phyloP scores from a whole-genome alignment of 1,140 invertebrate genomes.

The Habropoda laboriosa region DNA sequence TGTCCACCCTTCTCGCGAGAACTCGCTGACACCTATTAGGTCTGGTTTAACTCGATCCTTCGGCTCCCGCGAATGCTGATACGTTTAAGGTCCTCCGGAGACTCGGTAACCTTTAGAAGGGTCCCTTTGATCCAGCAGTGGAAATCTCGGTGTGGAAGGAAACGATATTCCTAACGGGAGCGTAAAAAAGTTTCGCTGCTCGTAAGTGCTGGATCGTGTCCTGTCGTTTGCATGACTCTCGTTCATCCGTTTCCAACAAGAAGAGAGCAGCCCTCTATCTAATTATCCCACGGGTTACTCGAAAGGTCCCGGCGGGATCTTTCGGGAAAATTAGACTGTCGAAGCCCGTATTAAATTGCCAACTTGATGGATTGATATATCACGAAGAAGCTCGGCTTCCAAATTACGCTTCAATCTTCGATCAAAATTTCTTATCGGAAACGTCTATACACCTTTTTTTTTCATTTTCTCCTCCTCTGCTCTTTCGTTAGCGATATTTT shows the following conservation, averaged over 20 bases:
- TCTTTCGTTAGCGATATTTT: background rate
- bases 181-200: conserved; percentile 28
- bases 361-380: conserved; percentile 2
- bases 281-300: conserved; percentile 25
- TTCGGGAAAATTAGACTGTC: conserved; percentile 21
- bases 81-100: conserved; percentile 26
- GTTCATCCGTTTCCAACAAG: background rate
- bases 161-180: background rate
- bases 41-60: conserved; percentile 11
- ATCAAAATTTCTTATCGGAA: background rate
- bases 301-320: background rate
- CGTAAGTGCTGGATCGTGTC: conserved; percentile 48
- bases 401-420: background rate
- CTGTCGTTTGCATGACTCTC: conserved; percentile 30
- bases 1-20: background rate
- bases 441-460: background rate
- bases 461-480: background rate
- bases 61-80: conserved; percentile 3
- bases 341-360: conserved; percentile 11
- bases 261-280: conserved; percentile 5
- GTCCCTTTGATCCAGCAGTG: conserved; percentile 15
- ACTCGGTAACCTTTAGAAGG: conserved; percentile 16
- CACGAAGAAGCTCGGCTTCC: background rate
- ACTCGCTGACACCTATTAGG: conserved; percentile 32
- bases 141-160: background rate